Conservation (phyloP, 2,797 vertebrate species). For the Acanthurus leucopareius region DNA sequence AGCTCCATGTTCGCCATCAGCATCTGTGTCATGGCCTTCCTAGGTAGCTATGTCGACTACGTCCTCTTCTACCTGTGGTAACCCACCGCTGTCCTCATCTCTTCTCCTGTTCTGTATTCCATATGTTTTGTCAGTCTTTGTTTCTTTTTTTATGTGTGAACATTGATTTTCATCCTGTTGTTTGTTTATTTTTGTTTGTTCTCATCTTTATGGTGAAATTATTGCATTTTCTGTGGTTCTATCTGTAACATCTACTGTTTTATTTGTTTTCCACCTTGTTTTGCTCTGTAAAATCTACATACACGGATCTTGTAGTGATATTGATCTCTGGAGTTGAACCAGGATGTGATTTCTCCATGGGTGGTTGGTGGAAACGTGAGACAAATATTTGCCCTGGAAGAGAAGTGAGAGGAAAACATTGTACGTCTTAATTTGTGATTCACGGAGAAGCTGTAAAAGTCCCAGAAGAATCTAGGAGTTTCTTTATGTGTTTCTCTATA, state of each 20-base stretch:
- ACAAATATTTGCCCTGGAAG: constrained; percentile 48
- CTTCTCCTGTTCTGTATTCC: background rate
- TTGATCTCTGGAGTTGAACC: constrained; percentile 70
- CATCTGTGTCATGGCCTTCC: constrained; percentile 91
- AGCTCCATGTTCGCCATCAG: constrained; percentile 94
- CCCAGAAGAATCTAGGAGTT: constrained; percentile 37
- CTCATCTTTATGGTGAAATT: constrained; percentile 31
- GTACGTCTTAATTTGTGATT: constrained; percentile 69
- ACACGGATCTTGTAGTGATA: constrained; percentile 45
- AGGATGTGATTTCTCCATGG: constrained; percentile 55
- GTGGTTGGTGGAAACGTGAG: constrained; percentile 57
- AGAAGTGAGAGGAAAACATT: constrained; percentile 35
- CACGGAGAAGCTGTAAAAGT: constrained; percentile 49
- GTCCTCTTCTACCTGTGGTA: constrained; percentile 87
- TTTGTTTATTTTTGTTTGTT: constrained; percentile 32
- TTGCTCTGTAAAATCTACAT: constrained; percentile 50
- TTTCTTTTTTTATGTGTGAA: background rate
- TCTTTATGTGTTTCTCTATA: constrained; percentile 70
- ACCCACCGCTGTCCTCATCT: constrained; percentile 33
- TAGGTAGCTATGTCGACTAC: constrained; percentile 92
- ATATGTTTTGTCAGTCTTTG: background rate
- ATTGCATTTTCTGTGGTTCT: constrained; percentile 29
- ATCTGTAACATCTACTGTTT: constrained; percentile 44
- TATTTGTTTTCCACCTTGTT: constrained; percentile 43
- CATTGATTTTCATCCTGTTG: background rate